Conservation (phyloP, 2,113 vertebrate species). For the Saguinus midas region DNA sequence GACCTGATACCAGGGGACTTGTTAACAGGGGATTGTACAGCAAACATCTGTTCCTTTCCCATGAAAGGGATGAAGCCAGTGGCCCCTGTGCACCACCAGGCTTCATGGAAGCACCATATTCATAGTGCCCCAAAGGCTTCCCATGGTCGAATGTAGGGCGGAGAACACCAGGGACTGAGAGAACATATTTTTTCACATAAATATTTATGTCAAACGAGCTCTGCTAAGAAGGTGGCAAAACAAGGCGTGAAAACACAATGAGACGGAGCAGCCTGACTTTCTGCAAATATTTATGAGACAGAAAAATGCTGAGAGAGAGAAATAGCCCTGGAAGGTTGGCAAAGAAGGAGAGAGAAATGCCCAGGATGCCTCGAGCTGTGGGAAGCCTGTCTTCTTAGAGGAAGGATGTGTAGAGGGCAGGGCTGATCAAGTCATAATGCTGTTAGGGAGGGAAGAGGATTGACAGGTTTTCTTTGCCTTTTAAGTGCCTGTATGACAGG, state of each 20-base stretch:
- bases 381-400: not conserved
- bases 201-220: slow-evolving; percentile 73
- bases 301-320: not conserved
- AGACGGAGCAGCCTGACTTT: slow-evolving; percentile 37
- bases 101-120: not conserved
- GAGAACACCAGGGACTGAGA: not conserved
- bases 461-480: not conserved
- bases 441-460: not conserved
- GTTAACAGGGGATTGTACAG: not conserved
- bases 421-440: not conserved
- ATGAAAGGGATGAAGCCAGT: not conserved
- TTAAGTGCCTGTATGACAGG: not conserved
- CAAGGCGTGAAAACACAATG: slow-evolving; percentile 69
- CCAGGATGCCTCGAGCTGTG: not conserved
- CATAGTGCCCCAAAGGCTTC: not conserved
- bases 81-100: not conserved
- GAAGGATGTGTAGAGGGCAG: not conserved
- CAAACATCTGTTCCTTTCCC: not conserved
- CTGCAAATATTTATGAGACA: slow-evolving; percentile 64
- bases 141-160: not conserved
- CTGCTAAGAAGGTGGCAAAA: slow-evolving; percentile 70
- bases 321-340: not conserved
- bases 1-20: not conserved
- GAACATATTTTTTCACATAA: slow-evolving; percentile 70
- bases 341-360: not conserved